Evolutionary conservation across 2,113 vertebrate genomes (phyloP), one percentile per base, ranked within the genome.

Genomic region (Lycocorax pyrrhopterus): DNA sequence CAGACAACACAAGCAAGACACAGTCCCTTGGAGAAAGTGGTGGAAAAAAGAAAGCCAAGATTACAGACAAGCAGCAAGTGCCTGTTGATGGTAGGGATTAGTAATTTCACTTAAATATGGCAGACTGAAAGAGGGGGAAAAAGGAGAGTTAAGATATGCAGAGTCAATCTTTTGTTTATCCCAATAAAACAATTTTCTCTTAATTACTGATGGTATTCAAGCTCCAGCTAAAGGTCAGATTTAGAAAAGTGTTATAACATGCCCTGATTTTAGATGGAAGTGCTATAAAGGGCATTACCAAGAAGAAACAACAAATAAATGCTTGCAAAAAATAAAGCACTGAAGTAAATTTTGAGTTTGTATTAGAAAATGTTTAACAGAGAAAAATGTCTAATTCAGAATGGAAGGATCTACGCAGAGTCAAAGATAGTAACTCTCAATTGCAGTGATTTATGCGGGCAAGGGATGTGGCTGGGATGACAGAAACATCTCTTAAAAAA

Each of bases 371-470:
- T 9, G 10, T n/a, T 75, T 55, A 72, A 63, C 13, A 49, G 33
- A 85, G 32, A 22, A 74, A 96, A 71, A 41, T 19, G 37, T 27
- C 13, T 53, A 29, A 51, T 74, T 55, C 26, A 52, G 30, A 87
- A 63, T 35, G 27, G 56, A 60, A 10, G 23, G 29, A 32, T 27
- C 35, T 63, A 25, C 0, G 0, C 20, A 37, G 22, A 74, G 22
- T 41, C 51, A 44, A n/a, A 81, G 64, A 16, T 0, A 93, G 33
- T 27, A 68, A 47, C 26, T 66, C 30, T 84, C 21, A 87, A n/a
- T 27, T 67, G 37, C 26, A 44, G 46, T 58, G 41, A 44, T 62
- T 80, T 55, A 35, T 56, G 39, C 14, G 83, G 55, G 12, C 17
- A 62, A 32, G 32, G 16, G 6, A 43, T 58, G 47, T 47, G 18